phyloP scores from a whole-genome alignment of 92 coral and sea anemone species.

The Palythoa caribaeorum region DNA sequence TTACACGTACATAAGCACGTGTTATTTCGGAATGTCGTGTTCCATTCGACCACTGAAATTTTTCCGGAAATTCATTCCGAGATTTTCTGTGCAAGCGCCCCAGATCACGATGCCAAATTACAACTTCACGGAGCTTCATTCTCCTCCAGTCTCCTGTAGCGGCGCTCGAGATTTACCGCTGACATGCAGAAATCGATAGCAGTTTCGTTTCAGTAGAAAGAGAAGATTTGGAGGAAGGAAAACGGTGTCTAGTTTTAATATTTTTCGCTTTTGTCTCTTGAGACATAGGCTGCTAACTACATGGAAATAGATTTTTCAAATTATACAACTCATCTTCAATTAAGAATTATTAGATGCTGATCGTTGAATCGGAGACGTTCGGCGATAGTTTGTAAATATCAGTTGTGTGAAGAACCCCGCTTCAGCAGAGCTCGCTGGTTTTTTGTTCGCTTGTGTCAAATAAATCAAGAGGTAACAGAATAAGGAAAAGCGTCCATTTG shows the following conservation, averaged over 20 bases:
- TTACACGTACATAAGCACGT: no score
- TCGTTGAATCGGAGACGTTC: not conserved
- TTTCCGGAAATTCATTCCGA: no score
- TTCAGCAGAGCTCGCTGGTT: not conserved
- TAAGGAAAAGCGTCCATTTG: no score
- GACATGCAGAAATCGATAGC: constrained; percentile 17
- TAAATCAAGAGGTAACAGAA: no score
- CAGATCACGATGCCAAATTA: no score
- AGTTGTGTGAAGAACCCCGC: constrained; percentile 19
- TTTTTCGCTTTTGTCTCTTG: constrained; percentile 19
- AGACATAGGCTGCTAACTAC: not conserved
- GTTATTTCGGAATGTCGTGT: no score
- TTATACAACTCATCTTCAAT: not conserved
- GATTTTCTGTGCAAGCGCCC: no score
- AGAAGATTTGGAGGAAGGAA: not conserved
- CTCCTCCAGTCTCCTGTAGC: no score
- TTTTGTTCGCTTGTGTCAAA: no score
- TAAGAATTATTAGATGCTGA: not conserved
- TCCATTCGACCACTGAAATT: no score
- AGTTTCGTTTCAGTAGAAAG: constrained; percentile 17
- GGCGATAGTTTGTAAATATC: not conserved
- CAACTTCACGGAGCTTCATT: no score
- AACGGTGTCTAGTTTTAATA: not conserved
- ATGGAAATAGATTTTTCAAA: not conserved
- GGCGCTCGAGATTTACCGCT: constrained; percentile 12